Conservation (phyloP, 53 echinoderm and acorn worm species). For the Patiria pectinifera region DNA sequence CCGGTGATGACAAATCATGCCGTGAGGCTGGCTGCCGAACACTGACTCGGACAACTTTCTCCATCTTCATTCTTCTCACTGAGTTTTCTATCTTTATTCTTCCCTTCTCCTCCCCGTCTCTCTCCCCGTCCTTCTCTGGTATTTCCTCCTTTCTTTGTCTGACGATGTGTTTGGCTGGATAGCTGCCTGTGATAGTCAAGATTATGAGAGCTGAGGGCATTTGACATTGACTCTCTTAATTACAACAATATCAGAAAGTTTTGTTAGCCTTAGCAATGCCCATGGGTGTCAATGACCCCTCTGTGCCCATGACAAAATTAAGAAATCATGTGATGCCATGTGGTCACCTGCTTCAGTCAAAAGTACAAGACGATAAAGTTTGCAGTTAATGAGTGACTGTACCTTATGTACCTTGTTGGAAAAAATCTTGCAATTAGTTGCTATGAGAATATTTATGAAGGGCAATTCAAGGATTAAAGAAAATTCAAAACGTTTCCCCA, state of each 20-base stretch:
- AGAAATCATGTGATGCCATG: not conserved
- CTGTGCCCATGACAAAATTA: too few relatives aligned
- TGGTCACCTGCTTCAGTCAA: not conserved
- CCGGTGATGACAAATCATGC: conserved; percentile 47
- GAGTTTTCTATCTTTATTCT: not conserved
- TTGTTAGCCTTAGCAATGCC: too few relatives aligned
- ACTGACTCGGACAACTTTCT: conserved; percentile 29
- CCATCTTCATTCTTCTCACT: not conserved
- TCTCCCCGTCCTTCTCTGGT: not conserved
- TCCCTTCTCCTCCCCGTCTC: conserved; percentile 1
- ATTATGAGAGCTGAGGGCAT: conserved; percentile 91
- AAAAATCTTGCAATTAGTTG: too few relatives aligned
- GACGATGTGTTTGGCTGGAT: conserved; percentile 55
- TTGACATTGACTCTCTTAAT: not conserved
- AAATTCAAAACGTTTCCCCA: too few relatives aligned
- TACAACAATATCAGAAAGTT: too few relatives aligned
- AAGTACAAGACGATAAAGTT: too few relatives aligned
- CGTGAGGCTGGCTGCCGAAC: conserved; percentile 35
- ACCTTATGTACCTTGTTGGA: too few relatives aligned
- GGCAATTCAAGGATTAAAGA: too few relatives aligned
- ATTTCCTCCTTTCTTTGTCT: conserved; percentile 24
- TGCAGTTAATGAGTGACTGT: not conserved
- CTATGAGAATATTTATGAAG: too few relatives aligned
- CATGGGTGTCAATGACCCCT: too few relatives aligned
- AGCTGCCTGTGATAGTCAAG: conserved; percentile 68